Conservation (phyloP, 2,797 vertebrate species). For the Pseudochaenichthys georgianus region DNA sequence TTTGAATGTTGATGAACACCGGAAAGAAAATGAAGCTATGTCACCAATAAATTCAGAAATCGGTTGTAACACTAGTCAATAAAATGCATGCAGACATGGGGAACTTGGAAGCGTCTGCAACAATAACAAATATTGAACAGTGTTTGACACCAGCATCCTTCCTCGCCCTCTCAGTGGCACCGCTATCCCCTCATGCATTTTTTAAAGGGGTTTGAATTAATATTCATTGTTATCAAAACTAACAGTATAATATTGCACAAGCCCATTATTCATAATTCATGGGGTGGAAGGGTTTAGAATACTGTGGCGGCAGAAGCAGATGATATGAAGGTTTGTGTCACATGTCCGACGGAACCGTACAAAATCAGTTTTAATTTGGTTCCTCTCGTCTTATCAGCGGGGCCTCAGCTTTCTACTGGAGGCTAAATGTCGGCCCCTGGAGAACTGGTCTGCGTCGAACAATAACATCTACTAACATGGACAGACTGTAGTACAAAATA, state of each 20-base stretch:
- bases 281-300: conserved; percentile 65
- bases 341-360: conserved; percentile 70
- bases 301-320: conserved; percentile 64
- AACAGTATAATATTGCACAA: conserved; percentile 84
- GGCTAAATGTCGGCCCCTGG: conserved; percentile 48
- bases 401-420: conserved; percentile 55
- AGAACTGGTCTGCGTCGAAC: conserved; percentile 45
- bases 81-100: conserved; percentile 63
- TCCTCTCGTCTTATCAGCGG: conserved; percentile 64
- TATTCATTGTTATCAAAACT: conserved; percentile 80
- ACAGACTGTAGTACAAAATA: conserved; percentile 27
- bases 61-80: conserved; percentile 22
- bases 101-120: conserved; percentile 53
- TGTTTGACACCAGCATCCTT: conserved; percentile 68
- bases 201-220: conserved; percentile 69
- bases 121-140: conserved; percentile 71
- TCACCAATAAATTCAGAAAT: conserved; percentile 40
- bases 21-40: conserved; percentile 39
- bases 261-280: conserved; percentile 86
- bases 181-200: conserved; percentile 70
- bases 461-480: conserved; percentile 37
- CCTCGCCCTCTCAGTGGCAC: conserved; percentile 50
- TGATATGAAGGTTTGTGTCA: conserved; percentile 58
- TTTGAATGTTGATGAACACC: conserved; percentile 45
- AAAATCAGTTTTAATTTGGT: conserved; percentile 78